phyloP scores from a whole-genome alignment of 2,888 invertebrate genomes.

The Amiota mariae region DNA sequence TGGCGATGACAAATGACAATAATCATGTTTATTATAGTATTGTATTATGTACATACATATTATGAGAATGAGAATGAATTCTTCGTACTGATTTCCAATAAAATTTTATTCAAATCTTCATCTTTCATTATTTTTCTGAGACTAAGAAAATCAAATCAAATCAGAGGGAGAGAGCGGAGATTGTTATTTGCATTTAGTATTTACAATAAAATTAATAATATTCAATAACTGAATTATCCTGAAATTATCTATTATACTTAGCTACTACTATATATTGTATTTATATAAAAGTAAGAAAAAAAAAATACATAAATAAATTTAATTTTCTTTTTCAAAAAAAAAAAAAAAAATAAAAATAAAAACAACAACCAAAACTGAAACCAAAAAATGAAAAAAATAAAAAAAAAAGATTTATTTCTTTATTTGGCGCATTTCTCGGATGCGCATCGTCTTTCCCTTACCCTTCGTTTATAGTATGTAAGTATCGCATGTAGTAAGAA shows the following conservation, averaged over 20 bases:
- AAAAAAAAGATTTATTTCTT: conserved; percentile 21
- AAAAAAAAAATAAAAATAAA: too few relatives aligned
- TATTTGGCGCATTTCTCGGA: conserved; percentile 15
- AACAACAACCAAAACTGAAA: too few relatives aligned
- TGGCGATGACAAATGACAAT: too few relatives aligned
- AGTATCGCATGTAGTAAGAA: too few relatives aligned
- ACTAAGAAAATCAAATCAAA: background rate
- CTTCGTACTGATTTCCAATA: conserved; percentile 66
- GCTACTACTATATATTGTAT: too few relatives aligned
- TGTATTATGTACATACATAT: background rate
- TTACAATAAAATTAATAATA: too few relatives aligned
- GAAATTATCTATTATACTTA: background rate
- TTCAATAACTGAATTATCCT: background rate
- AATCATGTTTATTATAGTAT: too few relatives aligned
- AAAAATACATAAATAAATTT: background rate
- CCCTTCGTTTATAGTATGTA: background rate
- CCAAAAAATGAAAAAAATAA: too few relatives aligned
- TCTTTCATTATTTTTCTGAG: background rate
- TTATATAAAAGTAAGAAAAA: too few relatives aligned
- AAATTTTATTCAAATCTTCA: conserved; percentile 46
- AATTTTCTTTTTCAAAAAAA: background rate
- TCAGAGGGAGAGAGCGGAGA: too few relatives aligned
- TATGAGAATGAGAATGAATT: conserved; percentile 56
- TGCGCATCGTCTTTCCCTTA: background rate
- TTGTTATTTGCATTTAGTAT: too few relatives aligned